Base-by-base conservation (phyloP, 2,113 vertebrate genomes). In the Albula glossodonta region DNA sequence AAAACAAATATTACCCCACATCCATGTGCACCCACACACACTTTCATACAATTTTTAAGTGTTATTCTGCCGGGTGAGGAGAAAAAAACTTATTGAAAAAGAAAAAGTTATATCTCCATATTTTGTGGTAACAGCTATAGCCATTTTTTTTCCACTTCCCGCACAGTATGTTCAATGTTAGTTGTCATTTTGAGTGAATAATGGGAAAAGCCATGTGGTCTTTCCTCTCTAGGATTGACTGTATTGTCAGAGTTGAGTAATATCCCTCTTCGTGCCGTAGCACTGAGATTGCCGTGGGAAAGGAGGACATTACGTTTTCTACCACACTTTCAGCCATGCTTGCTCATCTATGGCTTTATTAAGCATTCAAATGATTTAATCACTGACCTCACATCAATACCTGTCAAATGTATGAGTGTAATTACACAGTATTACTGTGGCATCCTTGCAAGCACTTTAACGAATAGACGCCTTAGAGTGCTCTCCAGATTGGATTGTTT, bases 291-390 rank as follows among this genome's bases (percentile, higher is more conserved):
- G 83, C 86, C 87, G 87, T 74, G 85, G 89, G 86, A 91, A 93
- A 87, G 87, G 84, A 90, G 91, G 92, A 94, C 92, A 90, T 94
- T 90, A 88, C 56, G 70, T 85, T 88, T 92, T 93, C 93, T 91
- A 90, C 91, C 93, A 41, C 31, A 41, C 31, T 41, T 41, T 41
- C 31, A 89, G 90, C 89, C 87, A 88, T 91, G 89, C 92, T 93
- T 94, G 90, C 93, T 93, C 87, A 89, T 87, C 91, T 90, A 92
- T 93, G 91, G 88, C 91, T 90, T 91, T 89, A 70, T 88, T 88
- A 88, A 89, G 86, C 87, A 92, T 91, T 41, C 91, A 84, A 3
- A 5, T 22, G 60, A 22, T 19, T 66, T 22, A 1, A 22, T 66
- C 60, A 6, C 89, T 94, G 93, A 93, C 90, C 8, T 41, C 48